Evolutionary conservation across 2,888 invertebrate species (phyloP).

Genomic region (Phymatocera aterrima): DNA sequence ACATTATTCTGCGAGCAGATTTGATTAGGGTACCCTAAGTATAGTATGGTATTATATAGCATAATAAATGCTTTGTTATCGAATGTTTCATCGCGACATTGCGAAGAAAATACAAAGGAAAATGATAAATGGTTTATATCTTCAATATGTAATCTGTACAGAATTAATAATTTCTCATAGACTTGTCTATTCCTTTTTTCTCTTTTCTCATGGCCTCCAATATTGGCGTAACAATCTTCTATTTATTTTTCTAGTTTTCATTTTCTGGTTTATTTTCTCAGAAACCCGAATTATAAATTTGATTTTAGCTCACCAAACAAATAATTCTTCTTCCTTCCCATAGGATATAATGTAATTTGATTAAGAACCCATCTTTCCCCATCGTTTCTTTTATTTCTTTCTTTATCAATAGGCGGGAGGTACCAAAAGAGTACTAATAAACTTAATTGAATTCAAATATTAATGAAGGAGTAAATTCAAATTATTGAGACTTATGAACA

Average conservation of each 20-base stretch:
- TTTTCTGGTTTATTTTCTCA: background rate
- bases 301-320: slow-evolving; percentile 2
- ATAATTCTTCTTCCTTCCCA: background rate
- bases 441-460: background rate
- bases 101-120: no score
- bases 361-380: background rate
- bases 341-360: background rate
- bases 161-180: no score
- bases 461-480: background rate
- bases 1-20: slow-evolving; percentile 49
- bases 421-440: background rate
- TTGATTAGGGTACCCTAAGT: no score
- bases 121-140: no score
- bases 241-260: background rate
- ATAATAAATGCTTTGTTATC: background rate
- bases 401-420: no score
- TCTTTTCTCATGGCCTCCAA: no score
- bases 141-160: no score
- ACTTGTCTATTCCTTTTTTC: no score
- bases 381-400: background rate
- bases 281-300: slow-evolving; percentile 2
- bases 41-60: slow-evolving; percentile 51
- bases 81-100: slow-evolving; percentile 44
- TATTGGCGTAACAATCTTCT: no score
- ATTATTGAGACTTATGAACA: background rate